Conservation (phyloP, 1,140 invertebrate species). For the Lamellibrachia luymesi region DNA sequence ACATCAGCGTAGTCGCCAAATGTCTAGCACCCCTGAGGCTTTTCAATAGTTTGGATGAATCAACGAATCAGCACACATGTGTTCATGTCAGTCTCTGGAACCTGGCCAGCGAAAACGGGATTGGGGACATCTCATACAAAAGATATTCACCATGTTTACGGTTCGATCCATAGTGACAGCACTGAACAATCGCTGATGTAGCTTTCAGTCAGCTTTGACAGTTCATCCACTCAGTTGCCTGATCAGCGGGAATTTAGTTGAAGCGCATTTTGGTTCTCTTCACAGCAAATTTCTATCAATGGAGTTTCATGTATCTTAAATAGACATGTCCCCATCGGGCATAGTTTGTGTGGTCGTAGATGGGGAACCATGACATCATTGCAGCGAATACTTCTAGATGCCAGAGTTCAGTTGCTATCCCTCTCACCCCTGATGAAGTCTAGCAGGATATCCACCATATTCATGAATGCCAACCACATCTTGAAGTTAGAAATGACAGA, state of each 20-base stretch:
- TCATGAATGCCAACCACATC: background rate
- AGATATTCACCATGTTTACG: background rate
- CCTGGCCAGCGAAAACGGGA: background rate
- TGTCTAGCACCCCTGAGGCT: too few species aligned
- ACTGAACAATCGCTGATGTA: background rate
- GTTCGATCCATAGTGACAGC: background rate
- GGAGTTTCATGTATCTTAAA: constrained; percentile 21
- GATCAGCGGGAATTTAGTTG: constrained; percentile 26
- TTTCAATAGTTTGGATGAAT: too few species aligned
- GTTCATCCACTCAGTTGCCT: constrained; percentile 28
- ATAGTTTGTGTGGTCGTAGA: constrained; percentile 18
- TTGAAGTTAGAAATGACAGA: background rate
- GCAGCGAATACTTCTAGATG: background rate
- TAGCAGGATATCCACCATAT: constrained; percentile 1
- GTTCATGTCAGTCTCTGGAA: background rate
- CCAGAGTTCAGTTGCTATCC: background rate
- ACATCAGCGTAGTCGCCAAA: too few species aligned
- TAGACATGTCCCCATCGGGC: background rate
- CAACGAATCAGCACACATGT: background rate
- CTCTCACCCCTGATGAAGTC: constrained; percentile 1
- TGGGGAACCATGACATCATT: background rate
- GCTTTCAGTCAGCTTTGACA: constrained; percentile 5
- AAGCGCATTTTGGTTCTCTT: constrained; percentile 23
- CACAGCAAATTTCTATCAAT: constrained; percentile 25
- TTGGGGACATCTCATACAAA: background rate